Conservation (phyloP, 2,797 vertebrate genomes). For the Masticophis lateralis region DNA sequence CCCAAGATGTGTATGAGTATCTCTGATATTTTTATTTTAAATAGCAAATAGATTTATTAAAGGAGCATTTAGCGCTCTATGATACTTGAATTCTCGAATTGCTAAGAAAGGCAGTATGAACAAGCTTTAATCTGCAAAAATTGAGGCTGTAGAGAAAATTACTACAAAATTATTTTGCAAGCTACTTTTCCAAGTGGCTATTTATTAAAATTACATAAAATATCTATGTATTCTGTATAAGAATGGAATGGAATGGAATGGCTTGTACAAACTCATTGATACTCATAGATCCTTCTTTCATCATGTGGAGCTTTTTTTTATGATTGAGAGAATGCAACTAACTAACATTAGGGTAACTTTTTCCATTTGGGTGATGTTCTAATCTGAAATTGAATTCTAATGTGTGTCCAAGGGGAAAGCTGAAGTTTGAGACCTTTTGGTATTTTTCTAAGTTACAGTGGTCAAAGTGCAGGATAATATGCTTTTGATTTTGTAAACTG, state of each 20-base stretch:
- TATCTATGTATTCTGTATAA: background rate
- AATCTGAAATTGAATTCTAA: background rate
- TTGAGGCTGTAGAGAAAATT: background rate
- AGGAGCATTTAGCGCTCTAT: slow-evolving; percentile 16
- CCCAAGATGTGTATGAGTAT: slow-evolving; percentile 53
- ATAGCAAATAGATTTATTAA: slow-evolving; percentile 27
- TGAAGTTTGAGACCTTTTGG: background rate
- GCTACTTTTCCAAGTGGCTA: background rate
- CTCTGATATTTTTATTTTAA: slow-evolving; percentile 51
- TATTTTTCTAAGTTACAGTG: background rate
- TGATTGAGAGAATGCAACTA: background rate
- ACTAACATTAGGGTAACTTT: background rate
- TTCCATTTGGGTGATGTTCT: background rate
- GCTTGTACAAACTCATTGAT: background rate
- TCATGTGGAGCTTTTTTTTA: background rate
- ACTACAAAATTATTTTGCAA: background rate
- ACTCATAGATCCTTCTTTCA: background rate
- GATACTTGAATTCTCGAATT: slow-evolving; percentile 3
- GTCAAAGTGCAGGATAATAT: background rate
- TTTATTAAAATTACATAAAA: background rate
- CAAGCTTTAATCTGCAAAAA: background rate
- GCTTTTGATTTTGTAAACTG: background rate
- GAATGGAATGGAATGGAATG: background rate
- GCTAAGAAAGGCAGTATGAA: background rate
- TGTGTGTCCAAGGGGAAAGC: background rate